phyloP scores from a whole-genome alignment of 2,113 vertebrate species.

The Sinocyclocheilus anshuiensis region DNA sequence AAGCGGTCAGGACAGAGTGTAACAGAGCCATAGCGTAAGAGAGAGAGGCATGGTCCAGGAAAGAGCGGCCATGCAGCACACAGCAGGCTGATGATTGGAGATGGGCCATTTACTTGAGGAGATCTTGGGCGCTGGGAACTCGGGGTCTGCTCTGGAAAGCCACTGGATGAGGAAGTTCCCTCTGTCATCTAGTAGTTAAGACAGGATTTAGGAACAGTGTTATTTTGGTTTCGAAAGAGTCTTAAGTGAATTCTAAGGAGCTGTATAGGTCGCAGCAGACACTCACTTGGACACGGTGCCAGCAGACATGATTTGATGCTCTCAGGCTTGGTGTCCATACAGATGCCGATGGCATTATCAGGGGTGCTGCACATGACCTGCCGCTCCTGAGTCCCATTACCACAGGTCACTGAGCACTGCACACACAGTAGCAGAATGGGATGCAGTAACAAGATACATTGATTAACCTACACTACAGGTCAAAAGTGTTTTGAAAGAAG shows the following conservation, averaged over 20 bases:
- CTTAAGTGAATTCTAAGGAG: background rate
- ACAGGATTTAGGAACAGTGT: background rate
- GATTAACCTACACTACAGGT: background rate
- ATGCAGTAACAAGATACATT: background rate
- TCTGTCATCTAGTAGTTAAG: conserved; percentile 75
- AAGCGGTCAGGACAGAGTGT: conserved; percentile 79
- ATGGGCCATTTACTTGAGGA: conserved; percentile 90
- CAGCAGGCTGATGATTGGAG: conserved; percentile 84
- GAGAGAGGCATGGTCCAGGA: conserved; percentile 83
- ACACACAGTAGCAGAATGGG: background rate
- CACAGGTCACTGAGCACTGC: conserved; percentile 92
- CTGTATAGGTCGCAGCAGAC: background rate
- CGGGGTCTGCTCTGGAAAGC: conserved; percentile 86
- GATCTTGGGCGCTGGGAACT: conserved; percentile 82
- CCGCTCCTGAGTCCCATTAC: conserved; percentile 89
- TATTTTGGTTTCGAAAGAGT: background rate
- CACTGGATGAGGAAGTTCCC: conserved; percentile 88
- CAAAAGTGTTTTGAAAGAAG: too few relatives aligned
- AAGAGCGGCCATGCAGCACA: conserved; percentile 80
- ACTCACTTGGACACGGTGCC: conserved; percentile 81
- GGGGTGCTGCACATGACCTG: conserved; percentile 83
- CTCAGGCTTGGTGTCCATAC: conserved; percentile 79
- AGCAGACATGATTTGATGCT: conserved; percentile 78
- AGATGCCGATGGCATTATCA: conserved; percentile 78
- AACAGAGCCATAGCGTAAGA: conserved; percentile 82